phyloP scores from a whole-genome alignment of 2,113 vertebrate species.

The Micronycteris hirsuta region DNA sequence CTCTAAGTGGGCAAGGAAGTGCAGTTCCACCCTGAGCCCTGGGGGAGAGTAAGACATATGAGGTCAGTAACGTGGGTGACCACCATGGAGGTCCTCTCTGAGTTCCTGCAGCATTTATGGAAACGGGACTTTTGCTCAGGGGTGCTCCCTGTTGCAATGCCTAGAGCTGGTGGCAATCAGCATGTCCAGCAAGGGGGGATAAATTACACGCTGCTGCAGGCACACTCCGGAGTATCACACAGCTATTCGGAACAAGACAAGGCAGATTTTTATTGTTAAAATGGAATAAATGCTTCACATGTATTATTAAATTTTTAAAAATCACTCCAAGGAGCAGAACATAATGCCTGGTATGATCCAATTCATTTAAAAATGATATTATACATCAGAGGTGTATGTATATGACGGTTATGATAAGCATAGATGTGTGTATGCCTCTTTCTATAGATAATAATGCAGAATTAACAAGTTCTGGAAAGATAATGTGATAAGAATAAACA shows the following conservation, averaged over 20 bases:
- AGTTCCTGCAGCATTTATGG: background rate
- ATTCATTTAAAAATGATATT: background rate
- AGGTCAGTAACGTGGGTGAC: background rate
- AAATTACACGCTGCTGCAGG: background rate
- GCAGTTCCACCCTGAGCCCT: accelerated
- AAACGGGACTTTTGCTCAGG: background rate
- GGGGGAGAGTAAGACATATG: background rate
- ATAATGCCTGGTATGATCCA: background rate
- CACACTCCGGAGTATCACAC: background rate
- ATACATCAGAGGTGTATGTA: background rate
- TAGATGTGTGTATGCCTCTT: background rate
- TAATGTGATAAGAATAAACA: background rate
- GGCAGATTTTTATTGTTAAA: background rate
- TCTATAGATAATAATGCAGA: background rate
- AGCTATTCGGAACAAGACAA: background rate
- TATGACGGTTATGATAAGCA: background rate
- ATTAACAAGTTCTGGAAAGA: background rate
- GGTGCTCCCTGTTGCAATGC: background rate
- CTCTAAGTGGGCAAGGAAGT: background rate
- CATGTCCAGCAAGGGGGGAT: background rate
- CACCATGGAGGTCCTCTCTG: accelerated
- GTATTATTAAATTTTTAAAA: background rate
- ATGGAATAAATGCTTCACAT: background rate
- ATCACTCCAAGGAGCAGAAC: background rate
- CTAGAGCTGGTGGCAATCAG: background rate